phyloP scores from a whole-genome alignment of 1,140 invertebrate species.

The Oreohelix idahoensis region DNA sequence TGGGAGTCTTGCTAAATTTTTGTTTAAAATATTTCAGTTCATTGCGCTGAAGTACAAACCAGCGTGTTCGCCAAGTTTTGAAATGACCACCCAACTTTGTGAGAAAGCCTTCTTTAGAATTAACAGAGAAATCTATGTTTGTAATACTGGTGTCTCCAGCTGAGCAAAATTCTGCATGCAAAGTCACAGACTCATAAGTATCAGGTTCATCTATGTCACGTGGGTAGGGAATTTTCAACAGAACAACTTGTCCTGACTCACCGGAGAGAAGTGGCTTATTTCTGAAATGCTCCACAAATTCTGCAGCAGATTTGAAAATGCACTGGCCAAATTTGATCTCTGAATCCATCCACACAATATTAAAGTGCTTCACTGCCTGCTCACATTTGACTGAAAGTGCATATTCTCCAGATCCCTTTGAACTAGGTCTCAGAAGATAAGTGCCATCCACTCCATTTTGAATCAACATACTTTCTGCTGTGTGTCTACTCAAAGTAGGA shows the following conservation, averaged over 20 bases:
- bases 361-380: slow-evolving; percentile 68
- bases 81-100: slow-evolving; percentile 62
- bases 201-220: slow-evolving; percentile 61
- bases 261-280: slow-evolving; percentile 67
- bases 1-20: slow-evolving; percentile 51
- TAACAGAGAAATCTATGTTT: slow-evolving; percentile 61
- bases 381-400: slow-evolving; percentile 68
- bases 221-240: slow-evolving; percentile 58
- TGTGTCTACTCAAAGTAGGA: slow-evolving; percentile 59
- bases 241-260: slow-evolving; percentile 58
- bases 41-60: slow-evolving; percentile 64
- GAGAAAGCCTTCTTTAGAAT: slow-evolving; percentile 67
- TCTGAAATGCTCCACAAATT: slow-evolving; percentile 64
- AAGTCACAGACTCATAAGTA: slow-evolving; percentile 62
- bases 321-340: slow-evolving; percentile 65
- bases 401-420: slow-evolving; percentile 59
- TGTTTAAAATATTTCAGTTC: slow-evolving; percentile 65
- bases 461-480: slow-evolving; percentile 67
- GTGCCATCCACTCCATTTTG: slow-evolving; percentile 67
- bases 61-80: slow-evolving; percentile 65
- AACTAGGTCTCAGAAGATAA: slow-evolving; percentile 65
- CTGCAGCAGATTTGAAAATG: slow-evolving; percentile 55
- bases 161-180: slow-evolving; percentile 65
- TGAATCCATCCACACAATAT: slow-evolving; percentile 52
- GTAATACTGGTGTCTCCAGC: slow-evolving; percentile 38